Evolutionary conservation across 2,113 vertebrate genomes (phyloP).

Genomic region (Chloropsis cyanopogon): DNA sequence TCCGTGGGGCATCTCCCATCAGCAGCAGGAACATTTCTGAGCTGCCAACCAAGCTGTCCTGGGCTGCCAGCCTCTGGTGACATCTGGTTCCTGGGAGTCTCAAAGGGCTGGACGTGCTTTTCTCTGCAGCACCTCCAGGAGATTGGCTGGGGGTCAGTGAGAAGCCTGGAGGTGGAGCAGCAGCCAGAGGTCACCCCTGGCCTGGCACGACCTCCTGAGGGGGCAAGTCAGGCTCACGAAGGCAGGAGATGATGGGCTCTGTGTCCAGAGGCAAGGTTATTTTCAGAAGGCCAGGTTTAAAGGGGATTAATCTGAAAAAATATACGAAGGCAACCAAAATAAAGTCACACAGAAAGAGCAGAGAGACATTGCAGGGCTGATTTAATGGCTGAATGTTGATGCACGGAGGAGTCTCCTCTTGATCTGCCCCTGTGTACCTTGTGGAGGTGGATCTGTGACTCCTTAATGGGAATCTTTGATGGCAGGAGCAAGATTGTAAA

Average conservation of each 20-base stretch:
- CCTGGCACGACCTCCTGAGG: background rate
- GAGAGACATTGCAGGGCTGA: background rate
- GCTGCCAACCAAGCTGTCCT: background rate
- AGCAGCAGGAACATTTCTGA: background rate
- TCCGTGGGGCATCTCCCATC: background rate
- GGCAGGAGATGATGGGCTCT: background rate
- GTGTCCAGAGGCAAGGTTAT: background rate
- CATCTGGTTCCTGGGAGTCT: background rate
- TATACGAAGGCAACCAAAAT: background rate
- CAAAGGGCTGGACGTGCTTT: background rate
- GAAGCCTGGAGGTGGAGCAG: background rate
- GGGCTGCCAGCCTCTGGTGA: background rate
- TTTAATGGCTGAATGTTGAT: rapidly evolving
- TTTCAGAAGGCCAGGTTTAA: background rate
- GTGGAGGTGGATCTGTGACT: background rate
- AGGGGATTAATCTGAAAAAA: background rate
- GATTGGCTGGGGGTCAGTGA: background rate
- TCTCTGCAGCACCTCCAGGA: background rate
- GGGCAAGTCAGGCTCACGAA: background rate
- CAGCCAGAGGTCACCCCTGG: background rate
- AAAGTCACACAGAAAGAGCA: background rate
- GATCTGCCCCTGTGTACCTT: background rate
- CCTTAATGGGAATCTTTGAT: background rate
- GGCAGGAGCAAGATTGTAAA: background rate
- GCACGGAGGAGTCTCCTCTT: background rate